Conservation (phyloP, 2,113 vertebrate genomes). For the Hippolais icterina region DNA sequence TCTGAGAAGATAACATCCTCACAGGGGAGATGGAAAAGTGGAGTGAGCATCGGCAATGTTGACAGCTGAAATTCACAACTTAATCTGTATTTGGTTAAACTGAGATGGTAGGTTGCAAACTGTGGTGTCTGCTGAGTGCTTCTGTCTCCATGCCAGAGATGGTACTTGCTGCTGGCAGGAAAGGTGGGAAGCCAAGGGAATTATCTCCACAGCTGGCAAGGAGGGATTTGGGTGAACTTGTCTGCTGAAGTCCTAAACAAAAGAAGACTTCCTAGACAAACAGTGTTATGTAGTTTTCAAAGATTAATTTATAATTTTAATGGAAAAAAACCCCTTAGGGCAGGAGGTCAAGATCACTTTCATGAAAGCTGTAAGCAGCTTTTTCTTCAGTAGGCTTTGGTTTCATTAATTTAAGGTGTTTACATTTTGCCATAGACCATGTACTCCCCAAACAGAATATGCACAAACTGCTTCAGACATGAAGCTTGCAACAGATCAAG, state of each 20-base stretch:
- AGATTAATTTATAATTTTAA: background rate
- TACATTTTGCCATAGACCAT: background rate
- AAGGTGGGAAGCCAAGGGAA: background rate
- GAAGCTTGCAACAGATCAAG: background rate
- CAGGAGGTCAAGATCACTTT: background rate
- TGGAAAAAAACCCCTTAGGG: background rate
- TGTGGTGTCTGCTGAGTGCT: background rate
- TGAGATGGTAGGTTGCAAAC: background rate
- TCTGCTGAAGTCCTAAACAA: background rate
- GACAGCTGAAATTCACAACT: background rate
- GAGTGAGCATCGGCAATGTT: fast-evolving
- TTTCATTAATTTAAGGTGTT: background rate
- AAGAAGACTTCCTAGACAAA: background rate
- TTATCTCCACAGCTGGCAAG: background rate
- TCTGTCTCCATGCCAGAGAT: background rate
- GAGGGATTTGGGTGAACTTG: background rate
- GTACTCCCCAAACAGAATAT: background rate
- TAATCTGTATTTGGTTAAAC: background rate
- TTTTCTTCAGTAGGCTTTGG: background rate
- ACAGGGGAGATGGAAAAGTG: background rate
- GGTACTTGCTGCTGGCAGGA: background rate
- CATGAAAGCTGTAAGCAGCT: background rate
- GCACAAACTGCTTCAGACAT: background rate
- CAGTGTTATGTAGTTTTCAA: background rate
- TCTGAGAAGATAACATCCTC: background rate